phyloP scores from a whole-genome alignment of 1,140 invertebrate species.

The Dufourea novaeangliae region DNA sequence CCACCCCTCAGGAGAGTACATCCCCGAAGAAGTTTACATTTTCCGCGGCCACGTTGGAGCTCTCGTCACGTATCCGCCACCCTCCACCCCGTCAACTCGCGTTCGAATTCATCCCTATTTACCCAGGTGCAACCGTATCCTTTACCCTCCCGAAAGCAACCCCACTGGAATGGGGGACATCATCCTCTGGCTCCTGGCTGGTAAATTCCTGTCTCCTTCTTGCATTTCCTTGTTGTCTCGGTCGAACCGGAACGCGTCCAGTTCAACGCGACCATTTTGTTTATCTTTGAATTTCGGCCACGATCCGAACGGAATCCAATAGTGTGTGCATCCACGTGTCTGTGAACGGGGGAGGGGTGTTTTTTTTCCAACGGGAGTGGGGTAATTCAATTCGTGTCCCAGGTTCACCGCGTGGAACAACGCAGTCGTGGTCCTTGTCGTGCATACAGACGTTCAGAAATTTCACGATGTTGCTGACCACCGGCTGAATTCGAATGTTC shows the following conservation, averaged over 20 bases:
- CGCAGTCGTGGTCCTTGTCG: no score
- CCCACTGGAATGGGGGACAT: no score
- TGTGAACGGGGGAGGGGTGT: not conserved
- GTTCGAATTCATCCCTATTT: not conserved
- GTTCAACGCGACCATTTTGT: not conserved
- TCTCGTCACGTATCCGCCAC: constrained; percentile 2
- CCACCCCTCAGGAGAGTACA: not conserved
- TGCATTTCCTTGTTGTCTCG: not conserved
- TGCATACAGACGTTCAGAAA: no score
- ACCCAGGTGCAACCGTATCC: not conserved
- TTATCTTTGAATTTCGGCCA: constrained; percentile 4
- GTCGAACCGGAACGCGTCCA: no score
- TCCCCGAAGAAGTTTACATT: constrained; percentile 51
- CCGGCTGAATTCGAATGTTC: no score
- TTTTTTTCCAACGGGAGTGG: no score
- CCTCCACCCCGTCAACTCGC: not conserved
- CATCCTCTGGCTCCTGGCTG: no score
- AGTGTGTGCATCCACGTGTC: constrained; percentile 19
- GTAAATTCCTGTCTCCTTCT: no score
- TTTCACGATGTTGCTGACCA: no score
- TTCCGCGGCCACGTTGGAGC: constrained; percentile 57
- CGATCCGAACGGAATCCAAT: no score
- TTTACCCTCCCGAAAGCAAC: not conserved
- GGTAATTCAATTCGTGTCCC: no score
- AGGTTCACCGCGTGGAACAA: no score